phyloP scores from a whole-genome alignment of 1,140 invertebrate genomes.

The Diachasma alloeum region DNA sequence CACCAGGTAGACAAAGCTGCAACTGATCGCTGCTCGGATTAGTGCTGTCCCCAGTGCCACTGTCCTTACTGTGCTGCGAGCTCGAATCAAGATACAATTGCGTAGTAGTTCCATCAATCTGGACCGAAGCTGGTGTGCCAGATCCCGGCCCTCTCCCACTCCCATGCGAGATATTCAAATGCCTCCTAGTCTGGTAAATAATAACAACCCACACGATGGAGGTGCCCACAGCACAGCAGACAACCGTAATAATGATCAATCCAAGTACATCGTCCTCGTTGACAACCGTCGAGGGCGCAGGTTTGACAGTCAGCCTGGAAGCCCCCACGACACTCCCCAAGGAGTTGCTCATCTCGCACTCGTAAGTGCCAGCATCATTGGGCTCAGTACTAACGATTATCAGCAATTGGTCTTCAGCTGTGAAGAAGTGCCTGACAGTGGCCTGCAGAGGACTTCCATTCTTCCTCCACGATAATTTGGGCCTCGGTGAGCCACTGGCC shows the following conservation, averaged over 20 bases:
- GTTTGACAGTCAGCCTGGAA: conserved; percentile 67
- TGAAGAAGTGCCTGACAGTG: conserved; percentile 81
- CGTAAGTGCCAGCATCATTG: conserved; percentile 84
- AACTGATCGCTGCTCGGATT: conserved; percentile 69
- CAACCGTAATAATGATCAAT: conserved; percentile 87
- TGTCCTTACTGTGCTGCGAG: conserved; percentile 69
- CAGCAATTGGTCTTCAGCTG: conserved; percentile 84
- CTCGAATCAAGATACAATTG: conserved; percentile 60
- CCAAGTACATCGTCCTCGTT: conserved; percentile 79
- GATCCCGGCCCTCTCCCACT: conserved; percentile 32
- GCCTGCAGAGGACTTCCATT: conserved; percentile 77
- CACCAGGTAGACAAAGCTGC: conserved; percentile 59
- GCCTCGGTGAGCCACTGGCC: conserved; percentile 85
- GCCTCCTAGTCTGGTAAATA: conserved; percentile 85
- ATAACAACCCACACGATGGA: conserved; percentile 92
- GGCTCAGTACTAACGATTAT: conserved; percentile 83
- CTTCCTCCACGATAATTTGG: conserved; percentile 89
- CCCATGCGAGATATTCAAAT: conserved; percentile 58
- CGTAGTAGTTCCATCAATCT: conserved; percentile 47
- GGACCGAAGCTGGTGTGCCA: conserved; percentile 19
- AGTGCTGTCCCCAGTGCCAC: conserved; percentile 70
- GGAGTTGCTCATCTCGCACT: conserved; percentile 88
- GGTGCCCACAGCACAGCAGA: conserved; percentile 88
- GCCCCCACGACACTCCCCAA: conserved; percentile 73
- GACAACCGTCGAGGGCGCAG: conserved; percentile 55